Evolutionary conservation across 1,140 invertebrate genomes (phyloP).

Genomic region (Ptiloglossa arizonensis): DNA sequence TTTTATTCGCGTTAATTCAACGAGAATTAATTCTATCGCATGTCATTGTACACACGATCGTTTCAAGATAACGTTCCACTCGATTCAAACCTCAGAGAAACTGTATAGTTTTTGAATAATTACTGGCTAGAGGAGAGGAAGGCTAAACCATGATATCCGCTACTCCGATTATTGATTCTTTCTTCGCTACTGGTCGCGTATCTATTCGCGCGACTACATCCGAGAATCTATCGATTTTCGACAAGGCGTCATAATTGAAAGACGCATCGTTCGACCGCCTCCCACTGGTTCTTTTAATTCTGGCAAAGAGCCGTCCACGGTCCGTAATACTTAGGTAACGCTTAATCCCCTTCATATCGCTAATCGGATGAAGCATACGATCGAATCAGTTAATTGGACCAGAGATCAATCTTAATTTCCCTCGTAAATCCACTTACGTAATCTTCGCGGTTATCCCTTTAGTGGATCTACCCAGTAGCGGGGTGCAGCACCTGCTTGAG

Average conservation of each 20-base stretch:
- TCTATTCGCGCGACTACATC: neutral
- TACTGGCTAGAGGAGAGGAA: no score
- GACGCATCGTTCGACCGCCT: neutral
- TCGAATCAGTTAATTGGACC: constrained; percentile 16
- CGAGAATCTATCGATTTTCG: neutral
- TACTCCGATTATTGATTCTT: neutral
- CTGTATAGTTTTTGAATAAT: no score
- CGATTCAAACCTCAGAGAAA: no score
- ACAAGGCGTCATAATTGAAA: neutral
- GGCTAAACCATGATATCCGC: no score
- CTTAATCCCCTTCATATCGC: constrained; percentile 19
- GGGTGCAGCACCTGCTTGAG: no score
- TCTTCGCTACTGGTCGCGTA: no score
- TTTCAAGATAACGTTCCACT: no score
- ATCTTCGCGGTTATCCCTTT: neutral
- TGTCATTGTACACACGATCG: no score
- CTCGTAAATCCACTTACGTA: neutral
- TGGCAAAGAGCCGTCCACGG: neutral
- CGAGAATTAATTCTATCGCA: no score
- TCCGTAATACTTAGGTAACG: constrained; percentile 13
- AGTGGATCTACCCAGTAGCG: neutral
- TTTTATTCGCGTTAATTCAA: no score
- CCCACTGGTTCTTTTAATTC: neutral
- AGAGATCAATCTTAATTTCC: constrained; percentile 24
- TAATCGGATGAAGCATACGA: constrained; percentile 23